Evolutionary conservation across 1,140 invertebrate genomes (phyloP), one percentile per base, ranked within the genome.

Genomic region (Drosophila arawakana): DNA sequence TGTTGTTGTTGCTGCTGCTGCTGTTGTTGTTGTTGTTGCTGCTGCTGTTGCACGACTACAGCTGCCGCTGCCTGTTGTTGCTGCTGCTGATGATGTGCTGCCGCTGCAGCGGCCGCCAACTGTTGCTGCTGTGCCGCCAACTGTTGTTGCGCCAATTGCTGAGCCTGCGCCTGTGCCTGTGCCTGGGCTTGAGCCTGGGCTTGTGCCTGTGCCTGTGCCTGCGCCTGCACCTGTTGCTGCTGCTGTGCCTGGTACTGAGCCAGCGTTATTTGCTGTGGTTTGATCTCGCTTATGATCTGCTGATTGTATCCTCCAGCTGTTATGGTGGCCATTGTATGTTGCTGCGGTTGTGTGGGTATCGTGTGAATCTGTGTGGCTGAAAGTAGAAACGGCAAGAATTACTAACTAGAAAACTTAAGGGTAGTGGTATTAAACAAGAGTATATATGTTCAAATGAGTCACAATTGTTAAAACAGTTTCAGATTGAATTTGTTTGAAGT

Each of bases 241-340:
- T 91, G 90, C 52, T 91, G 90, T 7, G 91, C 90, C 75, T 92
- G 91, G 44, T 92, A 92, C 47, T 92, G 91, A 7, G 90, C 90
- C 47, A 92, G 52, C 2, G 90, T 91, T n/a, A 92, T 92, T 67
- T 92, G 91, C 60, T 91, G 91, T 2, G 91, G 90, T 62, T 92
- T 92, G 13, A 92, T 92, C 50, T 92, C 91, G 54, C 91, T 91
- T 46, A 92, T 92, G 47, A 92, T 92, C 62, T 92, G 91, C 61
- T 92, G 91, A 61, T 91, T 92, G 63, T 91, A 92, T 44, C 86
- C 77, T 15, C 84, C 82, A 5, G 90, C 86, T 2, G 90, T 91
- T n/a, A 91, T 91, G 1, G 90, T 91, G 15, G 90, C 90, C 79
- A 91, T 91, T 9, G 90, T 90, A 57, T 91, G 90, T 50, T 91